phyloP scores from a whole-genome alignment of 2,888 invertebrate species.

The Aethes cnicana region DNA sequence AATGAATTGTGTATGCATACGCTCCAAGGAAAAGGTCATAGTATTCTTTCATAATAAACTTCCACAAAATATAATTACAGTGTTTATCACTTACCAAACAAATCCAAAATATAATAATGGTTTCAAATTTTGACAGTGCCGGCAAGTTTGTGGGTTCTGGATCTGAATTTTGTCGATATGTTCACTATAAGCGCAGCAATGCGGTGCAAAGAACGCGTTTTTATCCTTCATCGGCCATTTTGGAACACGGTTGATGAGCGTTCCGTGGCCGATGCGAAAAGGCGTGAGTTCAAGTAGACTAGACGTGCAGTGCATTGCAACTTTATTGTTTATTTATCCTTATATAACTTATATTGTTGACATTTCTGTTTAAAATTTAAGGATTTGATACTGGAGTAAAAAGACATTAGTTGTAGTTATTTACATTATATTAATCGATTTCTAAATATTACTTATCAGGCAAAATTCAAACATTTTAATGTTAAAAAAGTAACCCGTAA shows the following conservation, averaged over 20 bases:
- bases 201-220: constrained; percentile 42
- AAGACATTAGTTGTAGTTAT: too few relatives aligned
- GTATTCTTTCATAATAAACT: constrained; percentile 27
- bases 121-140: constrained; percentile 54
- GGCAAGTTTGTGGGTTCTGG: constrained; percentile 45
- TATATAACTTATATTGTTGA: too few relatives aligned
- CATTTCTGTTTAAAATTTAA: too few relatives aligned
- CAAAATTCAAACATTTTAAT: too few relatives aligned
- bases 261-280: constrained; percentile 10
- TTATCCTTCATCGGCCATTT: constrained; percentile 47
- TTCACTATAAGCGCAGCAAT: constrained; percentile 58
- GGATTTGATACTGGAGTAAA: too few relatives aligned
- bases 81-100: constrained; percentile 32
- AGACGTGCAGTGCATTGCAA: too few relatives aligned
- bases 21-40: too few relatives aligned
- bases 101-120: constrained; percentile 28
- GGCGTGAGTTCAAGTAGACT: constrained; percentile 13
- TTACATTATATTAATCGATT: too few relatives aligned
- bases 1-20: too few relatives aligned
- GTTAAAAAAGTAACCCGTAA: too few relatives aligned
- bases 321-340: too few relatives aligned
- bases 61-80: constrained; percentile 35
- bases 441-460: too few relatives aligned
- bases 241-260: constrained; percentile 33
- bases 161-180: constrained; percentile 48